Evolutionary conservation across 92 coral and sea anemone genomes (phyloP), one percentile per base, ranked within the genome.

Genomic region (Micromussa lordhowensis): DNA sequence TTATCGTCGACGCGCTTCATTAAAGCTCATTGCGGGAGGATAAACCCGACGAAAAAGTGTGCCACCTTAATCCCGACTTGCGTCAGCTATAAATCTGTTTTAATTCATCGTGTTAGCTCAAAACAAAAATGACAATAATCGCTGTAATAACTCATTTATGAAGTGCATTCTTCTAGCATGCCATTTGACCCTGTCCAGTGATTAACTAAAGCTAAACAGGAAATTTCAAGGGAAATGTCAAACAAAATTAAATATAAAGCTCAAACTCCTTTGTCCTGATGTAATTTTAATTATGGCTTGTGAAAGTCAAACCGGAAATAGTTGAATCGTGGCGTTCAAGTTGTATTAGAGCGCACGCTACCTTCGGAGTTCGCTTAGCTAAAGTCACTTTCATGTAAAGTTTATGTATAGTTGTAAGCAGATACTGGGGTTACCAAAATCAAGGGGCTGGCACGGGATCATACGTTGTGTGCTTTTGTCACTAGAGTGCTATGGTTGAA

Each of bases 281-380:
- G 68, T 93, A 82, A 81, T 84, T 91, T 93, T 95, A 93, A 95
- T 95, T 91, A 88, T 83, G 87, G 68, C 80, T 75, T 40, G 82
- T 61, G 44, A 87, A 85, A 94, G 53, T 53, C 78, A 24, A 68
- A 77, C 96, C 96, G 98, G 98, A 95, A 95, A 95, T 95, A 78
- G 76, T 91, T 89, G 38, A 83, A 91, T 93, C 94, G 91, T 85
- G 77, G 61, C 17, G 96, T 83, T 49, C 3, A 3, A 53, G 53
- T 19, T 36, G 15, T 44, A 75, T 11, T 44, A 40, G 28, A 17
- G 44, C 70, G 34, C 40, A 31, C 78, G 59, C 54, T 64, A 66
- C 8, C 29, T 24, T 4, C 4, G 22, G 36, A 13, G 24, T 29
- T 31, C 30, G n/a, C 5, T 70, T 11, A 6, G 21, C 31, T 40